Evolutionary conservation across 2,113 vertebrate species (phyloP).

Genomic region (Nansenia antarctica): DNA sequence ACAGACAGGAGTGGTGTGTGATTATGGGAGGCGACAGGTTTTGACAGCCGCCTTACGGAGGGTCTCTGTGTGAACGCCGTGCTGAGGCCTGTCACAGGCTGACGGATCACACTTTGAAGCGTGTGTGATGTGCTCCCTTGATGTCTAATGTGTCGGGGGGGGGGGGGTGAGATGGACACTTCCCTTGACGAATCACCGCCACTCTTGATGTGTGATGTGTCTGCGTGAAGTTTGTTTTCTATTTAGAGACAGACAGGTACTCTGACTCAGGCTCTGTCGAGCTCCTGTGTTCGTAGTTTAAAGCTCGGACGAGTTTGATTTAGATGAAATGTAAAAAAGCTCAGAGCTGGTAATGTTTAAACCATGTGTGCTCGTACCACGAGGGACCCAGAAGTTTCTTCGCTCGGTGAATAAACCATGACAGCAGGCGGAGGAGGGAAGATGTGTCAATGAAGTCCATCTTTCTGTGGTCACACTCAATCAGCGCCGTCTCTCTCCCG

Average conservation of each 20-base stretch:
- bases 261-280: too few relatives aligned
- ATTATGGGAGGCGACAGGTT: too few relatives aligned
- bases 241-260: neutral
- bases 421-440: neutral
- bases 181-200: neutral
- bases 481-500: conserved; percentile 23
- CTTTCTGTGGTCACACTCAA: conserved; percentile 25
- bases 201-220: neutral
- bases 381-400: neutral
- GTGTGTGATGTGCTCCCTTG: neutral
- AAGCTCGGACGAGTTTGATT: too few relatives aligned
- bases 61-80: too few relatives aligned
- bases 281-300: too few relatives aligned
- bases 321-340: too few relatives aligned
- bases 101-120: neutral
- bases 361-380: neutral
- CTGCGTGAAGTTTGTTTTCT: neutral
- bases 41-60: too few relatives aligned
- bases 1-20: too few relatives aligned
- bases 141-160: conserved; percentile 31
- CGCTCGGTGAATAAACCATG: neutral
- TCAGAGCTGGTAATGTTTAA: too few relatives aligned
- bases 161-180: conserved; percentile 1
- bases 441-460: conserved; percentile 17
- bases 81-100: too few relatives aligned